These are phyloP conservation scores for Gopherus flavomarginatus DNA, from an alignment of 2,113 vertebrate genomes.

Conservation along the genomic window DNA sequence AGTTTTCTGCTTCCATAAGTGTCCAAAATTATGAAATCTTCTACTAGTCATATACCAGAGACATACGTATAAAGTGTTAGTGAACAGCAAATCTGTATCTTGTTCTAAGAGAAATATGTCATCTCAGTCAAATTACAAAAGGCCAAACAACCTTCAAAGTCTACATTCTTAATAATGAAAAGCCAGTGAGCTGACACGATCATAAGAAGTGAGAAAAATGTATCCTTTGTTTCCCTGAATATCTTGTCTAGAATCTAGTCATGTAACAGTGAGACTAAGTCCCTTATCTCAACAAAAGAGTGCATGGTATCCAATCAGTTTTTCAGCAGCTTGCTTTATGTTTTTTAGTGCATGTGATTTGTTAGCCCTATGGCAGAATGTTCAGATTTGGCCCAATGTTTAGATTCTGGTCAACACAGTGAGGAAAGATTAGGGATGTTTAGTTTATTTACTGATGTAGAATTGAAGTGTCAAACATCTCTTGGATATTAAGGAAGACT, in stretches of 20 bases:
- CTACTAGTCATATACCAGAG: neutral
- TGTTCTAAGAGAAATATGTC: neutral
- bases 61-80: neutral
- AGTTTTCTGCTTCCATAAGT: neutral
- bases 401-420: neutral
- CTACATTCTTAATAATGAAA: neutral
- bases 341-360: neutral
- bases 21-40: neutral
- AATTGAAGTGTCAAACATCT: neutral
- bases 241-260: neutral
- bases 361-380: neutral
- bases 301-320: neutral
- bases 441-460: neutral
- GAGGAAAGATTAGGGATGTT: neutral
- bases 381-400: neutral
- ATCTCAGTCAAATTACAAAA: neutral
- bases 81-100: neutral
- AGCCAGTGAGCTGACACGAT: neutral
- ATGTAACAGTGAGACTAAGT: neutral
- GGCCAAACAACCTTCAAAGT: neutral
- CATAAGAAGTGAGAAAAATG: neutral
- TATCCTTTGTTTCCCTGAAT: accelerated
- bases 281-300: neutral
- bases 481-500: neutral
- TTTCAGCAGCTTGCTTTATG: neutral